Evolutionary conservation across 2,888 invertebrate species (phyloP).

Genomic region (Smittia sp.): DNA sequence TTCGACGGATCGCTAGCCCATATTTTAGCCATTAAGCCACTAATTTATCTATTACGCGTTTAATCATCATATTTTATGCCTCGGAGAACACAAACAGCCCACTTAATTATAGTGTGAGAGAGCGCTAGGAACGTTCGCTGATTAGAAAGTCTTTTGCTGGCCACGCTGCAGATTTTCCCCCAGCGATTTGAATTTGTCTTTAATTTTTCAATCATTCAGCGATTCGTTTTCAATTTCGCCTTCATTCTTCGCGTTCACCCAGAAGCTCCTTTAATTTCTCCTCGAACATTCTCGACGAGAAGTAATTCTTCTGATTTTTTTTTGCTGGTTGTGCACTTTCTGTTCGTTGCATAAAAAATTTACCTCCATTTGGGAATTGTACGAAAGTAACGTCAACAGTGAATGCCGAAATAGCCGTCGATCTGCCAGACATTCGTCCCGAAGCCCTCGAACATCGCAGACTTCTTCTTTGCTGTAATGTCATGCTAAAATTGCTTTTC

Average conservation of each 20-base stretch:
- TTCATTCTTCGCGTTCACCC: conserved; percentile 11
- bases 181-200: conserved; percentile 29
- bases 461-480: conserved; percentile 20
- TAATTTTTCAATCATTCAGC: conserved; percentile 33
- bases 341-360: conserved; percentile 21
- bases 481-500: conserved; percentile 36
- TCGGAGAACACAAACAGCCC: conserved; percentile 24
- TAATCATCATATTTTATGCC: conserved; percentile 40
- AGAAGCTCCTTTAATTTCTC: conserved; percentile 35
- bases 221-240: conserved; percentile 13
- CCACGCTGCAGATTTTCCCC: background rate
- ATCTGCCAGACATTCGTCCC: background rate
- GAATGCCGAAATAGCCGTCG: too few relatives aligned
- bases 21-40: conserved; percentile 38
- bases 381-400: background rate
- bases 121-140: conserved; percentile 35
- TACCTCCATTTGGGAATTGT: background rate
- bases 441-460: background rate
- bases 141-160: conserved; percentile 30
- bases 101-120: conserved; percentile 30
- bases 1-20: conserved; percentile 27
- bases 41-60: conserved; percentile 40
- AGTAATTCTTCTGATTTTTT: conserved; percentile 10
- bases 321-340: conserved; percentile 15
- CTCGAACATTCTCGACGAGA: background rate